phyloP scores from a whole-genome alignment of 2,113 vertebrate species.

The Hippocampus barbouri region DNA sequence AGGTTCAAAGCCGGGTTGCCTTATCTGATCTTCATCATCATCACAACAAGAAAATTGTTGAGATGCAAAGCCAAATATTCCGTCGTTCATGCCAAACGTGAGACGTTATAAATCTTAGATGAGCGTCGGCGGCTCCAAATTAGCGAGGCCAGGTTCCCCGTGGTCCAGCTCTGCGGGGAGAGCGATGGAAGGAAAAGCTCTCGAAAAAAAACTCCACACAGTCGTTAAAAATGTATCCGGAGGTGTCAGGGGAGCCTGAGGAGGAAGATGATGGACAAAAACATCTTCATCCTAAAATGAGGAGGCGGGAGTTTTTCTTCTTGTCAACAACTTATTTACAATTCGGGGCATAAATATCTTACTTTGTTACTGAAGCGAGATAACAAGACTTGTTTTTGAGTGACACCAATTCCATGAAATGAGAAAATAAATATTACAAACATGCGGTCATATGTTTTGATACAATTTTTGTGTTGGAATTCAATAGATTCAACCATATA shows the following conservation, averaged over 20 bases:
- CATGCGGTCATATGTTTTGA: neutral
- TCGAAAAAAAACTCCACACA: constrained; percentile 24
- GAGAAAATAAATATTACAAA: neutral
- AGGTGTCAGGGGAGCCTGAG: constrained; percentile 24
- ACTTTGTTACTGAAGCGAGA: neutral
- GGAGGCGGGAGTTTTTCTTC: neutral
- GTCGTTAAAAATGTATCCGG: constrained; percentile 56
- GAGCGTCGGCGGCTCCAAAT: constrained; percentile 37
- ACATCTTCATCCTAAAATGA: constrained; percentile 2
- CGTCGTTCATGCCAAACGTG: neutral
- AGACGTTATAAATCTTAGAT: constrained; percentile 48
- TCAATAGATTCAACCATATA: neutral
- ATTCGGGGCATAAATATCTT: neutral
- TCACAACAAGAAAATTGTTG: constrained; percentile 25
- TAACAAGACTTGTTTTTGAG: neutral
- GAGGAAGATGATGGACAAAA: constrained; percentile 30
- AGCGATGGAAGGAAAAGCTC: constrained; percentile 13
- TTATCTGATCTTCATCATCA: neutral
- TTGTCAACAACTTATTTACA: constrained; percentile 4
- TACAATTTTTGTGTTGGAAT: neutral
- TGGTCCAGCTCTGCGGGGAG: constrained; percentile 32
- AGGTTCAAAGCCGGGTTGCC: neutral
- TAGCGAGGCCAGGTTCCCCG: constrained; percentile 17
- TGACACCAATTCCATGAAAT: neutral
- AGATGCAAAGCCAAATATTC: constrained; percentile 21